Base-by-base conservation (phyloP, 2,797 vertebrate species). In the Anniella stebbinsi region DNA sequence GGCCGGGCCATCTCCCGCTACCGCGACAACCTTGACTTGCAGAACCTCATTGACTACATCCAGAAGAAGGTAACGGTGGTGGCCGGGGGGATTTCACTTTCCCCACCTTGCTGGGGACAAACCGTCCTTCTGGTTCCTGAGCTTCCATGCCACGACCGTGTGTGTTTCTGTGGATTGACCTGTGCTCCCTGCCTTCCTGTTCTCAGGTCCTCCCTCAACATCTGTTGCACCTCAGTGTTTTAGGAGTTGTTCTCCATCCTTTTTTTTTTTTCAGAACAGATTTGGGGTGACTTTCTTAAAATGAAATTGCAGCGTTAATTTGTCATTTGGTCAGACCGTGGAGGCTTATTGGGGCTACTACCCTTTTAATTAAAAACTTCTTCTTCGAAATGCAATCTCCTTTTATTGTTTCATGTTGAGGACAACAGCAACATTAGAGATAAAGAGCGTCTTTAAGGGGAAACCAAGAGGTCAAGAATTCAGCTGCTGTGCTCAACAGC, bases 31-130 rank as follows among this genome's bases (percentile, higher is more conserved):
- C 94, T 90, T 54, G 98, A 98, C 93, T 96, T 98, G 94, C 98
- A 98, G 94, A 98, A 98, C 88, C 97, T 97, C 90, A 98, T 98
- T 30, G 97, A 98, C 96, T 98, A 98, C 90, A 91, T 98, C 70
- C 98, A 98, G 96, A 98, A 98, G 96, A 98, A 98, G 98, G 98
- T 98, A 69, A 90, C 15, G 1, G 78, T 3, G 45, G 45, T 6
- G 45, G 45, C 3, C 17, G 1, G 38, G 1, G 11, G 45, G 6
- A 45, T 13, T 2, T 2, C 4, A 5, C 21, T 66, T 60, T 77
- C 60, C 45, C 23, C 33, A 28, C 13, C 21, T 28, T 38, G 23
- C 80, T 36, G 60, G n/a, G 10, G 8, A 36, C 8, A 41, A 25
- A n/a, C 36, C 23, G 9, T 23, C 13, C 1, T 28, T 82, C n/a